These are phyloP conservation scores for Clunio marinus DNA, from an alignment of 2,888 invertebrate species.

Conservation along the genomic window DNA sequence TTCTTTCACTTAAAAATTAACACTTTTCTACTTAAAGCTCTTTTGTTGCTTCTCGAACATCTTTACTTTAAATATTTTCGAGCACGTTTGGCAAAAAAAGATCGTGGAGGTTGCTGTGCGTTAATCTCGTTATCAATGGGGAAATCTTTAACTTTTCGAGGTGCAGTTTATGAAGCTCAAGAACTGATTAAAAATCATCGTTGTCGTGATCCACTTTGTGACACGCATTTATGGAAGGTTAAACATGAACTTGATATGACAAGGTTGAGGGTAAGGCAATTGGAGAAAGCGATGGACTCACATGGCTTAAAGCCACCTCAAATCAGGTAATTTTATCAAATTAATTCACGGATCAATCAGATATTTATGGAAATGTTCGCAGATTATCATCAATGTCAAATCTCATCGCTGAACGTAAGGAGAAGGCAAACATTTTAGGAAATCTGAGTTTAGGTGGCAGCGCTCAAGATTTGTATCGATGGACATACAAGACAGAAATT, in stretches of 20 bases:
- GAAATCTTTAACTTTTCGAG: constrained; percentile 76
- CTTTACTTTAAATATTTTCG: constrained; percentile 92
- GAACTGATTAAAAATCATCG: constrained; percentile 70
- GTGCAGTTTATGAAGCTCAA: constrained; percentile 73
- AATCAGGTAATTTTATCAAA: constrained; percentile 53
- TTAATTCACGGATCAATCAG: background rate
- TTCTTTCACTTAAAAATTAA: no score
- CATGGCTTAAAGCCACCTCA: constrained; percentile 77
- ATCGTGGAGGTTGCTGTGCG: constrained; percentile 88
- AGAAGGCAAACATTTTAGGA: constrained; percentile 55
- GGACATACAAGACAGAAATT: constrained; percentile 64
- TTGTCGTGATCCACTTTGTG: constrained; percentile 74
- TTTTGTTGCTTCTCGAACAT: constrained; percentile 85
- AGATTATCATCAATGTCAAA: constrained; percentile 59
- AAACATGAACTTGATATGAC: constrained; percentile 87
- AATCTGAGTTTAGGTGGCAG: constrained; percentile 52
- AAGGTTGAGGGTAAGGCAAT: constrained; percentile 73
- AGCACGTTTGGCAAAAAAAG: constrained; percentile 79
- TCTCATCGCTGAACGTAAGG: constrained; percentile 55
- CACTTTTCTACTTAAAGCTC: no score
- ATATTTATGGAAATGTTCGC: no score
- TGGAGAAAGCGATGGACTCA: constrained; percentile 79
- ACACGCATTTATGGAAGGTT: constrained; percentile 82
- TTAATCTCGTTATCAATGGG: constrained; percentile 88
- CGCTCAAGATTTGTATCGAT: constrained; percentile 53